Base-by-base conservation (phyloP, 2,888 invertebrate genomes). In the Acanthosepion esculentum region DNA sequence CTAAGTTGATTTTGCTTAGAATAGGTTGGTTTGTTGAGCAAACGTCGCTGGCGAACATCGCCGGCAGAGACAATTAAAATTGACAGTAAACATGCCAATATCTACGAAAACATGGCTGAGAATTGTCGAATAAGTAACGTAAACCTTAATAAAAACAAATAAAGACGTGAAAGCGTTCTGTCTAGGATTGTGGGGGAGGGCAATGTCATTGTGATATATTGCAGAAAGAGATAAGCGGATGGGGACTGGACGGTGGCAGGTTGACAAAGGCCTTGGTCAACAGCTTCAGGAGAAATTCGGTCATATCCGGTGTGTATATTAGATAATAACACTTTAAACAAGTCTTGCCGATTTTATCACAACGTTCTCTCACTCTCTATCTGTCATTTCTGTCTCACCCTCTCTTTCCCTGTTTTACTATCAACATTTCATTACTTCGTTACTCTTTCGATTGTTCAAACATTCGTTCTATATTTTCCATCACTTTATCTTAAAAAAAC, bases 261-360 rank as follows among this genome's bases (percentile, higher is more conserved):
- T n/a, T 78, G 78, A n/a, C 78, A n/a, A 78, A n/a, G 78, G 15
- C 78, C n/a, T 78, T 78, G 78, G 78, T n/a, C 78, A 33, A 78
- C 78, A 78, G 78, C 33, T 78, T 33, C 33, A 15, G 18, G 78
- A n/a, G n/a, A 78, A 33, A 33, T n/a, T 15, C 78, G 78, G 78
- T 78, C 78, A 78, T 78, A 78, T 33, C 78, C 78, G 78, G n/a
- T n/a, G n/a, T n/a, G n/a, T 78, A 78, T 78, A n/a, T 78, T 78
- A 78, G n/a, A 78, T 78, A 78, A 78, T 78, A 23, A 59, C 59
- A 78, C n/a, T 78, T 78, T n/a, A 78, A 78, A 78, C n/a, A 78
- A 78, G n/a, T 78, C 18, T 78, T 15, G n/a, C 78, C n/a, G n/a
- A 78, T 78, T 29, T 78, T 29, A 5, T n/a, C 29, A 12, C 78